A percentile compares a stretch with the other conserved stretches of the same genome.
Conservation (phyloP, 2,888 invertebrate genomes). For the Polylopha cassiicola region DNA sequence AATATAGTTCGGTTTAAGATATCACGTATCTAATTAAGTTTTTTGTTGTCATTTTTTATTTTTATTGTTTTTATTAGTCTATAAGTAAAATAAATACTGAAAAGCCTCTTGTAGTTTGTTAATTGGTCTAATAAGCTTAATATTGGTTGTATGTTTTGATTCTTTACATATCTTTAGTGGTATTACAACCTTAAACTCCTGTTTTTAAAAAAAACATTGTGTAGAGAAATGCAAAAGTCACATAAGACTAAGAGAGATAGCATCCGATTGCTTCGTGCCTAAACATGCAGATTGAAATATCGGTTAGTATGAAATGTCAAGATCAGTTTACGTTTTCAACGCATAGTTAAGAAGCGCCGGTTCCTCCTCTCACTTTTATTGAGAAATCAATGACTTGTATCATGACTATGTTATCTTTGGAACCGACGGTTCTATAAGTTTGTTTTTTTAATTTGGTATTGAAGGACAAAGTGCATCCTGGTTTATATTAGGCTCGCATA, state of each 20-base stretch:
- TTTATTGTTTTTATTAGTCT: no score
- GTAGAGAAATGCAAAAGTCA: conserved; percentile 2
- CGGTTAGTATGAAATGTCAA: conserved; percentile 55
- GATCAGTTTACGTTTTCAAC: conserved; percentile 45
- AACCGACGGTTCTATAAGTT: background rate
- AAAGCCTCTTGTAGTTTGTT: no score
- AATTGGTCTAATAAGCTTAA: no score
- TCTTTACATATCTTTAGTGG: no score
- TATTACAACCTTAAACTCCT: no score
- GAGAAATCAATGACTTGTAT: conserved; percentile 37
- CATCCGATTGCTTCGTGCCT: background rate
- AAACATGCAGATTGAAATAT: conserved; percentile 40
- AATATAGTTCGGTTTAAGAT: no score
- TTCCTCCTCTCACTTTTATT: conserved; percentile 57
- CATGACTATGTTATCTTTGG: conserved; percentile 11
- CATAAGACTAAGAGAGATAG: conserved; percentile 7
- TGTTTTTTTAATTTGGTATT: background rate
- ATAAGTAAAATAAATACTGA: no score
- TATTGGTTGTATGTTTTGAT: no score
- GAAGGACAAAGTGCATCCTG: conserved; percentile 10
- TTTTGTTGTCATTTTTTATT: no score
- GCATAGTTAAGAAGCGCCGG: conserved; percentile 36
- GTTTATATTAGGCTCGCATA: conserved; percentile 1
- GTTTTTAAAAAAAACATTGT: no score
- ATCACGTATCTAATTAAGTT: no score